phyloP scores from a whole-genome alignment of 2,797 vertebrate genomes.

The Holocentrus rufus region DNA sequence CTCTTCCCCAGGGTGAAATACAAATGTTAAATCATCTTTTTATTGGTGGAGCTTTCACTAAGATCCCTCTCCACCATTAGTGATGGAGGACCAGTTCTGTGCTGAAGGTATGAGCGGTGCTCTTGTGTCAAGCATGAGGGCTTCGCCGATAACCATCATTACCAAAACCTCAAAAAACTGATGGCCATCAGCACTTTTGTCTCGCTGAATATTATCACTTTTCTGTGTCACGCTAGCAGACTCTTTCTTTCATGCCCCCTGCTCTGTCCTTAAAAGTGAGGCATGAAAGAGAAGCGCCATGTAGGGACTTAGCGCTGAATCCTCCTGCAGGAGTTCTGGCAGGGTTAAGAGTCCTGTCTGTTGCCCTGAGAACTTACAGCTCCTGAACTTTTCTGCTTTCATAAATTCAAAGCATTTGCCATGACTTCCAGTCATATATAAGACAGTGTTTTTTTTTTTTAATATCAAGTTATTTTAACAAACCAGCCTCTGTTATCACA shows the following conservation, averaged over 20 bases:
- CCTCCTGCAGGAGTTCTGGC: conserved; percentile 63
- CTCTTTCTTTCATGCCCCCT: conserved; percentile 55
- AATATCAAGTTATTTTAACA: conserved; percentile 32
- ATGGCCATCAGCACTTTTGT: conserved; percentile 58
- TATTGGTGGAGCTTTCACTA: conserved; percentile 52
- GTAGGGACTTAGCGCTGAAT: conserved; percentile 54
- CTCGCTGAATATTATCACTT: conserved; percentile 36
- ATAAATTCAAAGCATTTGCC: conserved; percentile 3
- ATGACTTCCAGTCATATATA: conserved; percentile 15
- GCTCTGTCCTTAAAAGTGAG: conserved; percentile 54
- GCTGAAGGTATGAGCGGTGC: conserved; percentile 44
- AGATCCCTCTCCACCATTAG: conserved; percentile 42
- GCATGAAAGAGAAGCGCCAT: conserved; percentile 63
- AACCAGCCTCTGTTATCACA: conserved; percentile 21
- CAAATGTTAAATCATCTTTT: conserved; percentile 63
- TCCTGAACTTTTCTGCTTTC: conserved; percentile 17
- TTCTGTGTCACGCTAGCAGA: conserved; percentile 47
- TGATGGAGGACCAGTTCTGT: conserved; percentile 33
- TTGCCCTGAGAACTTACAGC: conserved; percentile 45
- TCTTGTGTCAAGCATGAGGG: conserved; percentile 37
- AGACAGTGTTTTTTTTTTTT: conserved; percentile 4
- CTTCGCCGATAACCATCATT: conserved; percentile 68
- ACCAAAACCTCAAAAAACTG: conserved; percentile 42
- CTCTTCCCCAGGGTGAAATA: conserved; percentile 29
- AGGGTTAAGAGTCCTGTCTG: conserved; percentile 58